Evolutionary conservation across 2,888 invertebrate species (phyloP), one percentile per base, ranked within the genome.

Genomic region (Rhaphigaster nebulosa): DNA sequence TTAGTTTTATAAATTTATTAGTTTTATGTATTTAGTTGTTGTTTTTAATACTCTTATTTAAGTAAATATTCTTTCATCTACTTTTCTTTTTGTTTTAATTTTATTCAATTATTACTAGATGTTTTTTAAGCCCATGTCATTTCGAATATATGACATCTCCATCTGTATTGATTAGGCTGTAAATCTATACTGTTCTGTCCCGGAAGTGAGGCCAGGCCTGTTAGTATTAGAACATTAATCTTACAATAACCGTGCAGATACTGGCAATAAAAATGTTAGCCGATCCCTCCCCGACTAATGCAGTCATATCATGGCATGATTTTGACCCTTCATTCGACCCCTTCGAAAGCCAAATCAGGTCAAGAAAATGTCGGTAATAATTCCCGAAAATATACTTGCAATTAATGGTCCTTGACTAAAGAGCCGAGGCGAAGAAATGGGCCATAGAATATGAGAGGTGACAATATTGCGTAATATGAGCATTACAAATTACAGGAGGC

Each of bases 391-490:
- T 15, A n/a, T 12, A 12, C 23, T 23, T 0, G 60, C 2, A 29
- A 65, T 65, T 34, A 70, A 70, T 34, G 70, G 70, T 1, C 70
- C 34, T 70, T 8, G 0, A 6, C 70, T 70, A 5, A 34, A 70
- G 20, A 70, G 70, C 20, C 12, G 34, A 5, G 4, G 18, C 70
- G 34, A 10, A 70, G 70, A 15, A 70, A 34, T 70, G 20, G 34
- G 18, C 70, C 20, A 20, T 70, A 34, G 70, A 70, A 70, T 70
- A 70, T 18, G 70, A 70, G 29, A 70, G 70, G 70, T 70, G 70
- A 70, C 70, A 70, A 70, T 70, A 70, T 70, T 70, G 70, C 84
- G 45, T 84, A 45, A 84, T 84, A 45, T 45, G 84, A 84, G 41
- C 84, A 84, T 84, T 84, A 84, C 45, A 84, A 84, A 84, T 84